A percentile compares a stretch with the other conserved stretches of the same genome.
phyloP scores from a whole-genome alignment of 2,888 invertebrate genomes.

The Acrobasis repandana region DNA sequence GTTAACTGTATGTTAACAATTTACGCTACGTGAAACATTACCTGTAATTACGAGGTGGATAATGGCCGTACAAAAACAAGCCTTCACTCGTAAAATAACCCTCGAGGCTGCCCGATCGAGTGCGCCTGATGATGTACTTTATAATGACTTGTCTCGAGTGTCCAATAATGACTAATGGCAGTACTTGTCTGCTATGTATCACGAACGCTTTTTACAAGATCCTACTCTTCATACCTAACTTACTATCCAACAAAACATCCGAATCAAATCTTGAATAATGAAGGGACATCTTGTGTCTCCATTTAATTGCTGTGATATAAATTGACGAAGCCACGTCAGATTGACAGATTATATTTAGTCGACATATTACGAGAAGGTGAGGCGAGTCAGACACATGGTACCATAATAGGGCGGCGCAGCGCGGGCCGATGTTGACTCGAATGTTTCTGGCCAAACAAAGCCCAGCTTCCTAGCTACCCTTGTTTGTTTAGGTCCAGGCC shows the following conservation, averaged over 20 bases:
- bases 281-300: not conserved
- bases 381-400: constrained; percentile 42
- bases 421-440: constrained; percentile 67
- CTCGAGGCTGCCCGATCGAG: constrained; percentile 23
- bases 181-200: constrained; percentile 8
- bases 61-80: constrained; percentile 20
- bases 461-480: constrained; percentile 81
- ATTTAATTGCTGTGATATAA: constrained; percentile 25
- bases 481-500: constrained; percentile 80
- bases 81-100: constrained; percentile 28
- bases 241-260: too few species aligned
- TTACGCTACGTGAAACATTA: constrained; percentile 16
- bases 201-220: constrained; percentile 10
- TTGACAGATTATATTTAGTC: constrained; percentile 62
- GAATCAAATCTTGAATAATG: not conserved
- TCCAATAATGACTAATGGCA: constrained; percentile 18
- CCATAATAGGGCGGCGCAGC: constrained; percentile 45
- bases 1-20: constrained; percentile 19
- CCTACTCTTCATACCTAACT: not conserved
- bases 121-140: constrained; percentile 31
- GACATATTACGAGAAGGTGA: constrained; percentile 39
- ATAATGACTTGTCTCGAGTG: constrained; percentile 31
- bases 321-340: constrained; percentile 41
- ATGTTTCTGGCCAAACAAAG: constrained; percentile 80
- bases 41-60: constrained; percentile 17